phyloP scores from a whole-genome alignment of 2,888 invertebrate genomes.

The Ectemnius lituratus region DNA sequence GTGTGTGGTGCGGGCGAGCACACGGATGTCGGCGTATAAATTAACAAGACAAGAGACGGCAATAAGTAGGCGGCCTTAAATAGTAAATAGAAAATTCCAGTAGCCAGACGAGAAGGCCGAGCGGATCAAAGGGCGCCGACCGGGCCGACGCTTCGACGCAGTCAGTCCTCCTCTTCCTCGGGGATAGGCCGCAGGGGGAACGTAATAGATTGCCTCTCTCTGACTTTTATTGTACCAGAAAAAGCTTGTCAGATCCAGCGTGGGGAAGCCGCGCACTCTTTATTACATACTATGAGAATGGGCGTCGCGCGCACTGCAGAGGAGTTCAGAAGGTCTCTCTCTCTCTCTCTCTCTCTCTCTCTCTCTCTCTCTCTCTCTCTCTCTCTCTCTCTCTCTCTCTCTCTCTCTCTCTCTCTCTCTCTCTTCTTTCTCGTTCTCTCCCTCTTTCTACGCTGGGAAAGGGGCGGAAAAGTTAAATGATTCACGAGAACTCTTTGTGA shows the following conservation, averaged over 20 bases:
- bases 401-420: too few relatives aligned
- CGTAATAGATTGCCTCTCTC: constrained; percentile 68
- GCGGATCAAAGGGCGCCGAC: constrained; percentile 64
- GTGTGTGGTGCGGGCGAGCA: constrained; percentile 1
- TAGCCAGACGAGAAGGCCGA: constrained; percentile 55
- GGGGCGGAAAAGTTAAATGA: constrained; percentile 37
- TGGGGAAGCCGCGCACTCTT: constrained; percentile 48
- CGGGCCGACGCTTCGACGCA: constrained; percentile 45
- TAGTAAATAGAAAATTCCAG: constrained; percentile 64
- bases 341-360: too few relatives aligned
- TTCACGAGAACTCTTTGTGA: constrained; percentile 42
- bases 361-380: neutral
- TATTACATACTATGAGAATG: constrained; percentile 54
- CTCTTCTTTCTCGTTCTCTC: too few relatives aligned
- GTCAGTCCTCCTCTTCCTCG: constrained; percentile 44
- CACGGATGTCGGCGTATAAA: constrained; percentile 54
- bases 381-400: constrained; percentile 4
- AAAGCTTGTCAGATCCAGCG: constrained; percentile 66
- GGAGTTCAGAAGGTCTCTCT: constrained; percentile 35
- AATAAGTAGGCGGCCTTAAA: constrained; percentile 65
- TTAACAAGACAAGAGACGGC: constrained; percentile 66
- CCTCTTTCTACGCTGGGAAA: constrained; percentile 21
- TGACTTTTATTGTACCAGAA: constrained; percentile 68
- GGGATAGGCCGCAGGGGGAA: constrained; percentile 50
- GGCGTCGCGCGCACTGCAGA: constrained; percentile 39